Evolutionary conservation across 1,140 invertebrate species (phyloP).

Genomic region (Bicyclus anynana): DNA sequence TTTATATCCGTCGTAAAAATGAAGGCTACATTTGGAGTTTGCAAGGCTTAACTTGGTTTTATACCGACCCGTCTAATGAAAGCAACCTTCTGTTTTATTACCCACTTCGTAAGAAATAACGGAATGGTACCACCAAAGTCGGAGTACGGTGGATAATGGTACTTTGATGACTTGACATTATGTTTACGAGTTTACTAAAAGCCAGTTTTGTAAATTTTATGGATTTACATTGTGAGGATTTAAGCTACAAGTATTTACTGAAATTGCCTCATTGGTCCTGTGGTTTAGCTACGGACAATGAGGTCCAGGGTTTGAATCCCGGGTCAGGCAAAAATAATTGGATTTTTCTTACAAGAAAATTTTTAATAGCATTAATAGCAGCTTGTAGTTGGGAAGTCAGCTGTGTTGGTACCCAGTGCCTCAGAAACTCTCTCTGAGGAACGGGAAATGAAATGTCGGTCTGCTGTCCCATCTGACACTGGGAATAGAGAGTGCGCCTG

Average conservation of each 20-base stretch:
- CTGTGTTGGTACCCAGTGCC: too few species aligned
- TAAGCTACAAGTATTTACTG: background rate
- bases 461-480: too few species aligned
- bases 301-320: too few species aligned
- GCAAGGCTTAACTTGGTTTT: constrained; percentile 50
- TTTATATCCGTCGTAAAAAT: constrained; percentile 62
- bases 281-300: too few species aligned
- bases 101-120: constrained; percentile 33
- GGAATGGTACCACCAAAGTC: constrained; percentile 10
- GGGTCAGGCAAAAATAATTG: too few species aligned
- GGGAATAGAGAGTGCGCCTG: too few species aligned
- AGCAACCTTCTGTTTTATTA: constrained; percentile 63
- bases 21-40: constrained; percentile 54
- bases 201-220: background rate
- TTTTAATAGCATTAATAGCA: too few species aligned
- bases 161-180: constrained; percentile 5
- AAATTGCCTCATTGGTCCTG: too few species aligned
- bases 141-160: constrained; percentile 7
- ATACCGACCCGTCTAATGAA: constrained; percentile 57
- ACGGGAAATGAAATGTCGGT: too few species aligned
- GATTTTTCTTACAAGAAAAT: too few species aligned
- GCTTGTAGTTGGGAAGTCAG: too few species aligned
- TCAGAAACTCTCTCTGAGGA: too few species aligned
- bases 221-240: background rate
- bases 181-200: background rate